phyloP scores from a whole-genome alignment of 2,113 vertebrate species.

The Saccopteryx leptura region DNA sequence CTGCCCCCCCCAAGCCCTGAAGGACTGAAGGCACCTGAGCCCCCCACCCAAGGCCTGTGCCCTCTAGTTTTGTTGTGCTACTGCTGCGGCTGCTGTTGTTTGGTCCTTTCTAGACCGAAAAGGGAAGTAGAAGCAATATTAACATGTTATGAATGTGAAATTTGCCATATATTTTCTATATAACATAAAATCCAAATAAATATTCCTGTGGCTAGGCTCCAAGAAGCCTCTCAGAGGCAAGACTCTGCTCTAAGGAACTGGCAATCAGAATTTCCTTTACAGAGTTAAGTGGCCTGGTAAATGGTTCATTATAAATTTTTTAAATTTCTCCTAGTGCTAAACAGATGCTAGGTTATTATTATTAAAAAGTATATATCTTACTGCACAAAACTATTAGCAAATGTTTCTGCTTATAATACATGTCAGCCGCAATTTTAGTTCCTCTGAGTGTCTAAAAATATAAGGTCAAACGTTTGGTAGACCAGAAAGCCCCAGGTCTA shows the following conservation, averaged over 20 bases:
- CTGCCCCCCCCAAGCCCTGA: neutral
- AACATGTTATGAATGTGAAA: constrained; percentile 30
- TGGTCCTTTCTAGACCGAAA: neutral
- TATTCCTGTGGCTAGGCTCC: neutral
- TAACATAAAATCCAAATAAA: neutral
- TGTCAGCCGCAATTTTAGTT: constrained; percentile 20
- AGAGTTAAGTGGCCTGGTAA: neutral
- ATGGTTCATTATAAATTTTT: neutral
- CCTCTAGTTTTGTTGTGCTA: neutral
- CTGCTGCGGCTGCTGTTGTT: neutral
- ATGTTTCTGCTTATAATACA: neutral
- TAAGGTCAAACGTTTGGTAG: neutral
- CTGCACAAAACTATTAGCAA: constrained; percentile 4
- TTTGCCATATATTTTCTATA: neutral
- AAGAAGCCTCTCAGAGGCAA: neutral
- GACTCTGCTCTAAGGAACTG: neutral
- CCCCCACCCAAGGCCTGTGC: neutral
- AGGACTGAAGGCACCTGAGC: neutral
- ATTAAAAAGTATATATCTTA: constrained; percentile 48
- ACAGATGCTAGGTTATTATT: constrained; percentile 45
- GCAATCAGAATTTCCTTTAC: neutral
- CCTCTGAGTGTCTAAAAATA: neutral
- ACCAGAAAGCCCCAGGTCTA: neutral
- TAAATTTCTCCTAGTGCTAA: constrained; percentile 29
- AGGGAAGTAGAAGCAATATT: neutral